Evolutionary conservation across 2,888 invertebrate genomes (phyloP), one percentile per base, ranked within the genome.

Genomic region (Panzeria rudis): DNA sequence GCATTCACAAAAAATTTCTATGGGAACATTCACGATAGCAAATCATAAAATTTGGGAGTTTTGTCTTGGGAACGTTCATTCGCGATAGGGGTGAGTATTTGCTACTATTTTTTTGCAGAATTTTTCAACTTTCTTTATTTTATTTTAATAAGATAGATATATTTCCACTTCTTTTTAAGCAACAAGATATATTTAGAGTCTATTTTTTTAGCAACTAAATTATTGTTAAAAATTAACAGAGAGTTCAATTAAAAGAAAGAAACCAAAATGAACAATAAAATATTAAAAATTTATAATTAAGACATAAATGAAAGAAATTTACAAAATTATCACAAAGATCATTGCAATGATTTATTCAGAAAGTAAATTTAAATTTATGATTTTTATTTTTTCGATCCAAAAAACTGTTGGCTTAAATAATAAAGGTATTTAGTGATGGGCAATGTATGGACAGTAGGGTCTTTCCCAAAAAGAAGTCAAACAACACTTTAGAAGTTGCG

Each of bases 61-160:
- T n/a, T n/a, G n/a, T n/a, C n/a, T n/a, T n/a, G n/a, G n/a, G n/a
- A n/a, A n/a, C n/a, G n/a, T n/a, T n/a, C n/a, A n/a, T n/a, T n/a
- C n/a, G n/a, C n/a, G n/a, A 29, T 29, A 29, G 5, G 3, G 2
- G 2, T 29, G 2, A 29, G 29, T 8, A 35, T 44, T 44, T 79
- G 3, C 25, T 17, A 44, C 2, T 29, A 29, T 29, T 29, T 72
- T 75, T 81, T 75, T 50, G 73, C 61, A 73, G 75, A 81, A 75
- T 75, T 68, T 81, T 68, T 59, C 68, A 72, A 68, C 59, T 41
- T 75, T 78, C 59, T 78, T 72, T 62, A 80, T 80, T 80, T 80
- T 66, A 6, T 35, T 35, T 35, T 35, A 52, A 66, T 68, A 73
- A 66, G 73, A 47, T 64, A 52, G 47, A 72, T 56, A n/a, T n/a